Conservation (phyloP, 2,888 invertebrate species). For the Drosophila silvestris region DNA sequence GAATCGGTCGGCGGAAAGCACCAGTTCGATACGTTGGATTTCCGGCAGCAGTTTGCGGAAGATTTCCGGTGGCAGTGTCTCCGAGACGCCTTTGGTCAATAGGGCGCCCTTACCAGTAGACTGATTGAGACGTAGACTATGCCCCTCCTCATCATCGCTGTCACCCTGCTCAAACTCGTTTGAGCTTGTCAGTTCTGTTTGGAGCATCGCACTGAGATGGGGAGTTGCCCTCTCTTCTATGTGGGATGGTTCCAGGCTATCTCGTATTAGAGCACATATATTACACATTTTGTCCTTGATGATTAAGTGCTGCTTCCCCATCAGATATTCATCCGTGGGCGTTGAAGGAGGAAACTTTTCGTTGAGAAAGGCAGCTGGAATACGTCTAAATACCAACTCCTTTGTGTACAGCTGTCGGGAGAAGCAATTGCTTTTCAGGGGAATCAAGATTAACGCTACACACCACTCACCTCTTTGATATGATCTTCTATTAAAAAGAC, state of each 20-base stretch:
- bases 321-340: constrained; percentile 71
- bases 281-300: constrained; percentile 68
- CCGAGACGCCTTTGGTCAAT: background rate
- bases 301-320: constrained; percentile 76
- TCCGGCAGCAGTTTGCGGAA: constrained; percentile 73
- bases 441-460: no score
- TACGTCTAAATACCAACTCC: constrained; percentile 57
- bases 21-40: constrained; percentile 80
- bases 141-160: constrained; percentile 15
- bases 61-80: constrained; percentile 40
- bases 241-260: background rate
- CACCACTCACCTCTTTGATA: constrained; percentile 58
- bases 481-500: constrained; percentile 78
- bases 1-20: constrained; percentile 69
- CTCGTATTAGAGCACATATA: constrained; percentile 47
- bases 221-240: background rate
- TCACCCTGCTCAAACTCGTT: constrained; percentile 1
- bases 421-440: no score
- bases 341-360: constrained; percentile 80
- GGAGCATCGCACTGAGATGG: background rate
- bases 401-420: constrained; percentile 66
- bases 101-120: background rate
- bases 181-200: background rate
- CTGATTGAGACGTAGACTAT: background rate
- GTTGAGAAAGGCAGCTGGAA: constrained; percentile 69